Base-by-base conservation (phyloP, 2,888 invertebrate species). In the Dicranocentrus wangi region DNA sequence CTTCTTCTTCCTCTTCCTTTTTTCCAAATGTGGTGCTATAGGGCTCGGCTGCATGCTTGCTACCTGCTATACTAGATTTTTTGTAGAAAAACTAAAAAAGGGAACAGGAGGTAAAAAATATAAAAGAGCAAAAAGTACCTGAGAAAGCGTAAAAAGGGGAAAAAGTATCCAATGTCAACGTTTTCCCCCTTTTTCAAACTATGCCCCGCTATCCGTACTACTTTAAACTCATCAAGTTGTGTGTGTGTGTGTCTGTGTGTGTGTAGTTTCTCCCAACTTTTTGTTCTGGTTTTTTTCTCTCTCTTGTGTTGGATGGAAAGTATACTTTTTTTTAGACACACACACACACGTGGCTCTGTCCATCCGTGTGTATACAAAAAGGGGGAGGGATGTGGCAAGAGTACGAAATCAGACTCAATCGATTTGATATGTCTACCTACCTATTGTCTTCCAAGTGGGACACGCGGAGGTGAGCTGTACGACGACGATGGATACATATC, bases 151-250 rank as follows among this genome's bases (percentile, higher is more conserved):
- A 27, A 58, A 27, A 60, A 28, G n/a, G n/a, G 17, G 3, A 47
- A 7, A 21, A 53, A 55, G 55, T 55, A 55, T 25, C 55, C 10
- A 55, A n/a, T 15, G 47, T 47, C 8, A 47, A 55, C 10, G 23
- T 55, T 55, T 10, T 25, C 55, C 10, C 21, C 51, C 19, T 51
- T 47, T 47, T 47, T n/a, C 39, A n/a, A 51, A 51, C 51, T 51
- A 13, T n/a, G 5, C 39, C 13, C 39, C 39, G 5, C 47, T 47
- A 7, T 55, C 21, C 5, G 23, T 55, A 21, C 1, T 32, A 61
- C 17, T 61, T 61, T 61, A 61, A 61, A 61, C 28, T 61, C 61
- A 61, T 28, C 61, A 61, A n/a, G n/a, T n/a, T n/a, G n/a, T n/a
- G n/a, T n/a, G n/a, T n/a, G n/a, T n/a, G n/a, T n/a, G n/a, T n/a